These are phyloP conservation scores for Callyntrura sp. DNA, from an alignment of 2,888 invertebrate species.

Conservation along the genomic window DNA sequence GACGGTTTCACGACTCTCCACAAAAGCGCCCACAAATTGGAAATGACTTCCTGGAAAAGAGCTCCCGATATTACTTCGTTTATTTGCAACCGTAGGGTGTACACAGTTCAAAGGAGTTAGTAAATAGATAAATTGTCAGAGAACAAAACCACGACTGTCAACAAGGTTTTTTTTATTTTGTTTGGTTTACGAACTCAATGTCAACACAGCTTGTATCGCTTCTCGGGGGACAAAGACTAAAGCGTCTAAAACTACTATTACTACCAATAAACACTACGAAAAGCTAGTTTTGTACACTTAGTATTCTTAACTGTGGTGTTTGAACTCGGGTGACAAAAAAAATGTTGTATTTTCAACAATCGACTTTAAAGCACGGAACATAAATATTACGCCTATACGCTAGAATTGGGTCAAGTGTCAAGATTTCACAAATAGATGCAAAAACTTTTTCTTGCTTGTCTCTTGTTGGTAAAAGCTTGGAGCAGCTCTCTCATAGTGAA, in stretches of 20 bases:
- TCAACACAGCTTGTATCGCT: not conserved
- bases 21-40: not conserved
- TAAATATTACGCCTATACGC: conserved; percentile 12
- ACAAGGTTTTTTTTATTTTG: not conserved
- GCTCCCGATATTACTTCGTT: not conserved
- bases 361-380: not conserved
- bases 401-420: conserved; percentile 75
- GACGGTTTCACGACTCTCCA: not conserved
- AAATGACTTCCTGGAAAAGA: conserved; percentile 24
- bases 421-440: conserved; percentile 54
- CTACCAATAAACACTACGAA: not conserved
- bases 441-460: conserved; percentile 30
- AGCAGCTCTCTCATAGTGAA: conserved; percentile 63
- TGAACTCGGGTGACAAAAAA: not conserved
- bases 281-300: not conserved
- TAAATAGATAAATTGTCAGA: not conserved
- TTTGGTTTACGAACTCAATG: not conserved
- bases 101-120: not conserved
- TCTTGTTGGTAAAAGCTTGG: conserved; percentile 18
- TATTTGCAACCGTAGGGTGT: not conserved
- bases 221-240: not conserved
- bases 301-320: not conserved
- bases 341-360: not conserved
- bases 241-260: no score
- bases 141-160: not conserved